Base-by-base conservation (phyloP, 2,888 invertebrate species). In the Diachrysia chrysitis region DNA sequence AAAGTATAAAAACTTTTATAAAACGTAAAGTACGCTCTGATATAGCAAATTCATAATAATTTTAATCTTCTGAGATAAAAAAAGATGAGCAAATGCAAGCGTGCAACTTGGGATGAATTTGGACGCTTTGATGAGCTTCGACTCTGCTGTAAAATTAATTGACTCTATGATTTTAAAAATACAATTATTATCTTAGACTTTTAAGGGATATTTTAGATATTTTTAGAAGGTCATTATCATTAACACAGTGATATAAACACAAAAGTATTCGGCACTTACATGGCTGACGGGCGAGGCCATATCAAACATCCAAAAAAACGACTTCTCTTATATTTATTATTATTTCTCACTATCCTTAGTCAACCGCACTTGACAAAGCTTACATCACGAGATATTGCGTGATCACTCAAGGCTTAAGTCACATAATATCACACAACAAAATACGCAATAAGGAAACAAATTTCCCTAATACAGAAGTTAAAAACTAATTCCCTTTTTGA, bases 341-440 rank as follows among this genome's bases (percentile, higher is more conserved):
- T 54, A 17, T 48, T 48, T 61, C 4, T n/a, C n/a, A 25, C 29
- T 35, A 60, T 56, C 53, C 58, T 25, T 61, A 73, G 57, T 69
- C 67, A 73, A 64, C 63, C 65, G 17, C 56, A 67, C 62, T 79
- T 73, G 70, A 69, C 64, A 59, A 46, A 21, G 56, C 62, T 53
- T 66, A 59, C 7, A 65, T 57, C 80, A 79, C 79, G 79, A 58
- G 42, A 80, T 55, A 69, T 82, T 63, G 77, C 80, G 80, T 79
- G 77, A 64, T 63, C 32, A 57, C 69, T 62, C 16, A 58, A 70
- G 79, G 55, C 61, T 63, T 12, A 69, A 70, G 68, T 67, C 70
- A 76, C 23, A 58, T 78, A 51, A 51, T 71, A 73, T 65, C 74
- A 70, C 23, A 54, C 66, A 62, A 25, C 23, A 46, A 16, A 19